These are phyloP conservation scores for Oedothorax gibbosus DNA, from an alignment of 1,140 invertebrate genomes.

Conservation along the genomic window DNA sequence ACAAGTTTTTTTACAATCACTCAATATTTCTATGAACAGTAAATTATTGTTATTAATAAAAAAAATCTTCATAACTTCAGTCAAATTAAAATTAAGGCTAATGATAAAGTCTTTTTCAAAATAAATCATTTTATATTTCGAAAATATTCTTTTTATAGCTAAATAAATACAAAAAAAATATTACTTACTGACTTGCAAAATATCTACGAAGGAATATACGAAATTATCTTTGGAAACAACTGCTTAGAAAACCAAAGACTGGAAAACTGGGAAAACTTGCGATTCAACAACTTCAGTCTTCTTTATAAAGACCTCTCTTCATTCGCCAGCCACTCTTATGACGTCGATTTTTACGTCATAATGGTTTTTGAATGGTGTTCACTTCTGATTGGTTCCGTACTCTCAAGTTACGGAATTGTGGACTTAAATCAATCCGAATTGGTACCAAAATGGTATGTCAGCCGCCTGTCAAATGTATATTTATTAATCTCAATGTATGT, in stretches of 20 bases:
- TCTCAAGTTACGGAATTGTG: slow-evolving; percentile 1
- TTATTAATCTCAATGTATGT: no score
- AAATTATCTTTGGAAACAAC: neutral
- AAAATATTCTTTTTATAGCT: neutral
- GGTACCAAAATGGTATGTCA: no score
- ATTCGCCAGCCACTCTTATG: slow-evolving; percentile 1
- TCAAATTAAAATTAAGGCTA: no score
- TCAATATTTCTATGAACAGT: no score
- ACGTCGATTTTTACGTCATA: slow-evolving; percentile 21
- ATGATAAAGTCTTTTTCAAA: no score
- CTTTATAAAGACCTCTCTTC: slow-evolving; percentile 6
- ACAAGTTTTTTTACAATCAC: no score
- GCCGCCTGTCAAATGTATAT: no score
- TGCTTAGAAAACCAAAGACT: neutral
- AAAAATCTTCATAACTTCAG: no score
- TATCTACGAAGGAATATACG: neutral
- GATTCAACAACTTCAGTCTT: neutral
- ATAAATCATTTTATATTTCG: no score
- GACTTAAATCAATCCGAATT: no score
- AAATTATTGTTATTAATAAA: no score
- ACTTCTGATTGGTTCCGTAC: neutral
- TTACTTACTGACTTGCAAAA: neutral
- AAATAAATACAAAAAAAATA: neutral
- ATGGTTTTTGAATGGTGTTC: slow-evolving; percentile 17
- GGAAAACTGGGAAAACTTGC: slow-evolving; percentile 6